Base-by-base conservation (phyloP, 2,797 vertebrate species). In the Urocyon cinereoargenteus region DNA sequence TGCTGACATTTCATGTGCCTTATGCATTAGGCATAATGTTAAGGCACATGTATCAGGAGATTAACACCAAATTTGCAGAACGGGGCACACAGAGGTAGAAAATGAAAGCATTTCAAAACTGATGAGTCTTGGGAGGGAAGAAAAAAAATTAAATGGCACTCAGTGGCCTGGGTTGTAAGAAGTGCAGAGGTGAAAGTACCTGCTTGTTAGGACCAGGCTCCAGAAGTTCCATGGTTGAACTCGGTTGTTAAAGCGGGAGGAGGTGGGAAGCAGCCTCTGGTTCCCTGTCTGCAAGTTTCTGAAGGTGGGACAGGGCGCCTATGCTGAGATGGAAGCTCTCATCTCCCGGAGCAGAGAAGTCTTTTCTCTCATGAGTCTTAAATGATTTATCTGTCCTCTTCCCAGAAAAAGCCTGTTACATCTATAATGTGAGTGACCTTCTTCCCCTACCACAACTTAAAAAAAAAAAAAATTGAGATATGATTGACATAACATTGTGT, bases 151-250 rank as follows among this genome's bases (percentile, higher is more conserved):
- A 19, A 87, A 84, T 70, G 40, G 45, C 79, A 72, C 61, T 73
- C 92, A 53, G 45, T 81, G 64, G 78, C 45, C 36, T 66, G 77
- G 68, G 57, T 55, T 61, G 57, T 75, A 82, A 51, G 77, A 64
- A 85, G 51, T n/a, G 31, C 49, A 85, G 66, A 26, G 75, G 92
- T 86, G 91, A 94, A 94, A 96, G 93, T 34, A 90, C 68, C 61
- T 85, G 18, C 79, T 89, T 57, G 62, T 77, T 77, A 93, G 94
- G 82, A 55, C 51, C 90, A 68, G 36, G 57, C 77, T 89, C 36
- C 6, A 1, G 19, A 55, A 13, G 70, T 59, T 81, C 40, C 15
- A 53, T 66, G 53, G 66, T 64, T 92, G 94, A 91, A 79, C 78
- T 68, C 9, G 16, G 55, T 59, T 53, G 68, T 83, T 84, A 57